Base-by-base conservation (phyloP, 2,797 vertebrate species). In the Catostomus latipinnis region DNA sequence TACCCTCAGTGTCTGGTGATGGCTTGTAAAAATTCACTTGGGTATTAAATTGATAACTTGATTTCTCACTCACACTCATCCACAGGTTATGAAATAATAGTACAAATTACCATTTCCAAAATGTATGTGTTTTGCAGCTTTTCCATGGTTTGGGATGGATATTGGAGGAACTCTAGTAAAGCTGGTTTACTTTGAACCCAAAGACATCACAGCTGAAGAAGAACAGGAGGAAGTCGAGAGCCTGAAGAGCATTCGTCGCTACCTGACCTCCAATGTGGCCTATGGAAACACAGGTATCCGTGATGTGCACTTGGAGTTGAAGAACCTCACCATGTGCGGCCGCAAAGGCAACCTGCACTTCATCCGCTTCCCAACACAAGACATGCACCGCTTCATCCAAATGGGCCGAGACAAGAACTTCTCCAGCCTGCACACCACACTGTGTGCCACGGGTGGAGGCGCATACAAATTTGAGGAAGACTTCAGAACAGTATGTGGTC, bases 91-190 rank as follows among this genome's bases (percentile, higher is more conserved):
- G 46, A 60, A 69, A 11, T 1, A 68, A 58, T 16, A 46, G 11
- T 1, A 46, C 43, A 11, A 14, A 62, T 2, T 14, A 13, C 16
- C 49, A 3, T 62, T 61, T 54, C 22, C 18, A 52, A 69, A 43
- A 43, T 5, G 16, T 6, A 0, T 7, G 0, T 49, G 54, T 76
- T 58, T 75, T 76, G 60, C 89, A 96, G 96, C 95, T 81, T 96
- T 96, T 82, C 95, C 95, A 0, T 96, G 96, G 95, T 96, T 96
- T 88, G 96, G 96, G 43, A 95, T 96, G 95, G 96, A 96, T 87
- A 96, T 96, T 71, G 95, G 96, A 8, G 96, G 95, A 70, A 96
- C 95, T 0, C 85, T 96, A 78, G 95, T 96, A 79, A 96, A 96
- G 82, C 94, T 96, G 78, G 93, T 95, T 0, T 96, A 96, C 84